These are phyloP conservation scores for Trichechus manatus DNA, from an alignment of 2,113 vertebrate genomes.

Conservation along the genomic window DNA sequence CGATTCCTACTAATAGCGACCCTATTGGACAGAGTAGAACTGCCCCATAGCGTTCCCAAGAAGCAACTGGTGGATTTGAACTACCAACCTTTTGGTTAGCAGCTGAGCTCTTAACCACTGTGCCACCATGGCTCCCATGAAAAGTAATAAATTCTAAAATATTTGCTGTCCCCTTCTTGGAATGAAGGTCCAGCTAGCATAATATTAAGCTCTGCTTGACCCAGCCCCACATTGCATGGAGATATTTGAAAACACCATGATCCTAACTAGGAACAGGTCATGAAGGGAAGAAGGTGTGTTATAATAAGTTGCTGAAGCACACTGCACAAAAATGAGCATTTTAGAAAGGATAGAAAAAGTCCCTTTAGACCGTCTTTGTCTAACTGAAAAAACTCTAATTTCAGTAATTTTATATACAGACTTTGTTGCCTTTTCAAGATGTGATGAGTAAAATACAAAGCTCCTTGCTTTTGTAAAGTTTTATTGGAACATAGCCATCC, in stretches of 20 bases:
- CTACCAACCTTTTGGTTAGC: too few relatives aligned
- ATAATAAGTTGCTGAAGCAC: not conserved
- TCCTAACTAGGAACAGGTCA: not conserved
- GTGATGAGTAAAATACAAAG: accelerated
- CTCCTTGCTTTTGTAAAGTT: accelerated
- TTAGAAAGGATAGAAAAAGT: not conserved
- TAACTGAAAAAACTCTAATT: not conserved
- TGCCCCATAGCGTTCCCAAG: too few relatives aligned
- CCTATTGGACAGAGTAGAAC: too few relatives aligned
- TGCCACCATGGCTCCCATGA: not conserved
- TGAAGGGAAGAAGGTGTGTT: not conserved
- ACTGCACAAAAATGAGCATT: not conserved
- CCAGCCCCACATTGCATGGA: accelerated
- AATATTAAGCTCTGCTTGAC: not conserved
- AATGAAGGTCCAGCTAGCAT: not conserved
- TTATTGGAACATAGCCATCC: not conserved
- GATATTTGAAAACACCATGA: not conserved
- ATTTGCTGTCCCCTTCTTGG: not conserved
- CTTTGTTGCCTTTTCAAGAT: not conserved
- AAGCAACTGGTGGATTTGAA: too few relatives aligned
- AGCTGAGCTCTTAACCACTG: too few relatives aligned
- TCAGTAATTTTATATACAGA: not conserved
- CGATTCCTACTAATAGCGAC: too few relatives aligned
- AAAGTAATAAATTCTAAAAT: conserved; percentile 35
- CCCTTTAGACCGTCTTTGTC: accelerated